Base-by-base conservation (phyloP, 2,113 vertebrate species). In the Fregata magnificens region DNA sequence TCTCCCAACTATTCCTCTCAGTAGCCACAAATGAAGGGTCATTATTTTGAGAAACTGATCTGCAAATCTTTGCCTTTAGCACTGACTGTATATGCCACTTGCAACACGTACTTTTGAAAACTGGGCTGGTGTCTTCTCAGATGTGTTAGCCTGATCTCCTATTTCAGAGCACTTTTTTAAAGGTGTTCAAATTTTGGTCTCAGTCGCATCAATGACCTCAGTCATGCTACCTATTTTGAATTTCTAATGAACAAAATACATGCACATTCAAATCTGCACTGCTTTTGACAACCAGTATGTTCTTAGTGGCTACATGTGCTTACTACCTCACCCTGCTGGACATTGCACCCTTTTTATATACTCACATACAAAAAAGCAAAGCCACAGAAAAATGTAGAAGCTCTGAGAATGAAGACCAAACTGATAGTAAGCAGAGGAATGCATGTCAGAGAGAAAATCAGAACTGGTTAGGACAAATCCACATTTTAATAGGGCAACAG, bases 301-400 rank as follows among this genome's bases (percentile, higher is more conserved):
- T 96, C 65, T 84, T 62, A 47, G 63, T 55, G 42, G 24, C 71
- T 79, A 62, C 47, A n/a, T 44, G 74, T 70, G 65, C 61, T 78
- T 73, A 85, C 55, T 65, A 36, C 16, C 87, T 82, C 44, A 72
- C 19, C 21, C 13, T 79, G 52, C n/a, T 72, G 77, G 78, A 79
- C 10, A 16, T 2, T 47, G 61, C 32, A 76, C 40, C 49, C 32
- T 74, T 82, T 89, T 86, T 32, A 81, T 25, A 61, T 12, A 20
- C 38, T 82, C 10, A 17, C 45, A 76, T 13, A 69, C 16, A 67
- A 90, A 82, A 93, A 18, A 87, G 52, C 44, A 96, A 93, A 96
- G 52, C 47, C 84, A 85, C 40, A 93, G 91, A 82, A 91, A 93
- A 89, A 44, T 22, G 69, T 73, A 61, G 93, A 96, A 95, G 40